A percentile compares a stretch with the other conserved stretches of the same genome.
phyloP scores from a whole-genome alignment of 1,140 invertebrate genomes.

The Scaptomyza pallida region DNA sequence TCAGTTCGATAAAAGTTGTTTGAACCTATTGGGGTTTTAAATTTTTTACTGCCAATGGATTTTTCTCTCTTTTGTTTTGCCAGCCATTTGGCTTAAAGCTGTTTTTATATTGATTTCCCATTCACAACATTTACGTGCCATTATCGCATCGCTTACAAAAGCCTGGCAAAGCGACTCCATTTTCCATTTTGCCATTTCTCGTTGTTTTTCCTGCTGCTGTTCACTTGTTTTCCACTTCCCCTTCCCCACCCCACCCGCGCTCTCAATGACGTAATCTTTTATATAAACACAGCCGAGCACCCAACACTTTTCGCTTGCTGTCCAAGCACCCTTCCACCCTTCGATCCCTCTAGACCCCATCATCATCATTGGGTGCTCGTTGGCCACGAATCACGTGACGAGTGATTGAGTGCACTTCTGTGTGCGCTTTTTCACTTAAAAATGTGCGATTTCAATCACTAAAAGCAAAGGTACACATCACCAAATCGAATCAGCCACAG shows the following conservation, averaged over 20 bases:
- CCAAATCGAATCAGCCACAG: constrained; percentile 58
- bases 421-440: constrained; percentile 80
- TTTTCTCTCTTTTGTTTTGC: background rate
- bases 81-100: constrained; percentile 35
- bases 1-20: constrained; percentile 38
- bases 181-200: constrained; percentile 27
- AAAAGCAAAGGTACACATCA: constrained; percentile 77
- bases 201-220: constrained; percentile 58
- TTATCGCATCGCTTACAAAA: constrained; percentile 64
- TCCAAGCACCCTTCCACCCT: constrained; percentile 41
- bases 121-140: constrained; percentile 66
- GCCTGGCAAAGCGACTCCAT: constrained; percentile 33
- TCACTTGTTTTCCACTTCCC: no score
- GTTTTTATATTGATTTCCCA: constrained; percentile 71
- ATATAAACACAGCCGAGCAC: constrained; percentile 66
- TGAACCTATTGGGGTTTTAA: constrained; percentile 50
- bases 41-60: constrained; percentile 47
- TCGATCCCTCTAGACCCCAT: background rate
- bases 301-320: constrained; percentile 58
- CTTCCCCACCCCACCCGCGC: no score
- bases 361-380: constrained; percentile 6
- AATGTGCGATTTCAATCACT: constrained; percentile 82
- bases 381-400: constrained; percentile 66
- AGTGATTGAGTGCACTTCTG: constrained; percentile 80
- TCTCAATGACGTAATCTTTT: constrained; percentile 70